phyloP scores from a whole-genome alignment of 1,140 invertebrate species.

The Eubasilissa regina region DNA sequence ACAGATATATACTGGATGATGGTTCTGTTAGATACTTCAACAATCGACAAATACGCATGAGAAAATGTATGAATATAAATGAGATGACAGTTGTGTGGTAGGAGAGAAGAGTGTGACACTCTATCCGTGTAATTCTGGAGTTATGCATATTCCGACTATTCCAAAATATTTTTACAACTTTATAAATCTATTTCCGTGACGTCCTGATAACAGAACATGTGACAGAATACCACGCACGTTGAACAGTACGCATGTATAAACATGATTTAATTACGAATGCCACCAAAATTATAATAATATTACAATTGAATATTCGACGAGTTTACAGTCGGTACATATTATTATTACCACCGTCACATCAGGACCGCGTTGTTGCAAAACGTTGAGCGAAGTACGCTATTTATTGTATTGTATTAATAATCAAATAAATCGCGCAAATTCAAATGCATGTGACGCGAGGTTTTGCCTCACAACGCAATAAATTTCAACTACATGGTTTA shows the following conservation, averaged over 20 bases:
- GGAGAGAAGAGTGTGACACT: no score
- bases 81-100: no score
- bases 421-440: slow-evolving; percentile 31
- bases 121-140: no score
- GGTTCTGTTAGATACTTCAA: no score
- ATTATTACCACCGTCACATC: background rate
- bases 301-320: background rate
- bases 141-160: no score
- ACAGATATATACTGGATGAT: no score
- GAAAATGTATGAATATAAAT: no score
- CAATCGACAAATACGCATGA: no score
- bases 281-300: background rate
- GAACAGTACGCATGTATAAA: background rate
- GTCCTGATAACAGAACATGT: no score
- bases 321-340: no score
- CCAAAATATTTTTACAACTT: no score
- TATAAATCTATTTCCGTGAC: no score
- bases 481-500: slow-evolving; percentile 56
- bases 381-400: slow-evolving; percentile 9
- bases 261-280: slow-evolving; percentile 13
- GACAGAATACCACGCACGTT: background rate
- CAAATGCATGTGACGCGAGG: background rate
- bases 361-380: slow-evolving; percentile 2
- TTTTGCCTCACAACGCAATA: slow-evolving; percentile 48
- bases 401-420: background rate